A percentile compares a stretch with the other conserved stretches of the same genome.
phyloP scores from a whole-genome alignment of 1,140 invertebrate species.

The Cyclina sinensis region DNA sequence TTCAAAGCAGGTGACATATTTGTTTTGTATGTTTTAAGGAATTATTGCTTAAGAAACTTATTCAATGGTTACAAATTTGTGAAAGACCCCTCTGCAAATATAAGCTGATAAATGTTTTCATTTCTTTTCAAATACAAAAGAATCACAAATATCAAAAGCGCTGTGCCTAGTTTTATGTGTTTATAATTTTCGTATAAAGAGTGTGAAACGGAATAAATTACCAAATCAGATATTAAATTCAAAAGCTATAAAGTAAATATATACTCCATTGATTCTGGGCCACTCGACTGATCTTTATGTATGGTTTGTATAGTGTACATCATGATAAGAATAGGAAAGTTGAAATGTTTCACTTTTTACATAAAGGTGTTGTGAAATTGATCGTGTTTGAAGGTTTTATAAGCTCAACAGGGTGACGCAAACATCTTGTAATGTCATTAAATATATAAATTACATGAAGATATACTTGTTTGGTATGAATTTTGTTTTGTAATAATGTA shows the following conservation, averaged over 20 bases:
- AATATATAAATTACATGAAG: slow-evolving; percentile 1
- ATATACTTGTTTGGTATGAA: not conserved
- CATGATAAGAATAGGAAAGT: slow-evolving; percentile 27
- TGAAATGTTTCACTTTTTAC: slow-evolving; percentile 57
- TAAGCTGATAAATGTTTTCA: slow-evolving; percentile 60
- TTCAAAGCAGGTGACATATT: not conserved
- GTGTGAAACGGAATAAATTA: slow-evolving; percentile 67
- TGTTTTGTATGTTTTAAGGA: not conserved
- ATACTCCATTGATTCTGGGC: slow-evolving; percentile 41
- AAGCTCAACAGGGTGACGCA: not conserved
- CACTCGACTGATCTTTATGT: slow-evolving; percentile 47
- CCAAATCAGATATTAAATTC: slow-evolving; percentile 68
- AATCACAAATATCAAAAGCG: slow-evolving; percentile 57
- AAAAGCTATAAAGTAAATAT: slow-evolving; percentile 66
- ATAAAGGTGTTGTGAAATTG: slow-evolving; percentile 26
- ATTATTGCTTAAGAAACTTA: slow-evolving; percentile 7
- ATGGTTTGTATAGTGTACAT: slow-evolving; percentile 42
- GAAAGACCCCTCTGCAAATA: slow-evolving; percentile 38
- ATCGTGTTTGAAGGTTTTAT: slow-evolving; percentile 36
- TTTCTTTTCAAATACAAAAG: slow-evolving; percentile 49
- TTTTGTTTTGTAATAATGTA: slow-evolving; percentile 2
- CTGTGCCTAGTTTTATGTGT: slow-evolving; percentile 59
- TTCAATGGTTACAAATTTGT: slow-evolving; percentile 55
- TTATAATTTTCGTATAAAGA: slow-evolving; percentile 64
- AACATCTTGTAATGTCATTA: slow-evolving; percentile 33